Evolutionary conservation across 2,113 vertebrate species (phyloP), one percentile per base, ranked within the genome.

Genomic region (Aegithalos caudatus): DNA sequence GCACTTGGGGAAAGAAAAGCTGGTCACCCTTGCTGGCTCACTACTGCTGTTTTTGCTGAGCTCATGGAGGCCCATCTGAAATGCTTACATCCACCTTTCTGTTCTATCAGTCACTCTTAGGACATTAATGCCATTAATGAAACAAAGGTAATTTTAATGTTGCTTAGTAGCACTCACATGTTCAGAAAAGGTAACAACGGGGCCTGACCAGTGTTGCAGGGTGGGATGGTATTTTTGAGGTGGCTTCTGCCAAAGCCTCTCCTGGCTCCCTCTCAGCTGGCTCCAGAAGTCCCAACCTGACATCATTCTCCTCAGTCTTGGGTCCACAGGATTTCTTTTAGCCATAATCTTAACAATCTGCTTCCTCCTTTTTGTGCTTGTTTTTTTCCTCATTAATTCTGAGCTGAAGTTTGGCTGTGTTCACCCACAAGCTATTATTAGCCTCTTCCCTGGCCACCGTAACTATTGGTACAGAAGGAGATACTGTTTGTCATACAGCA

Each of bases 1-100:
- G 14, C 0, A 2, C n/a, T 3, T 14, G 8, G 24, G 10, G 13
- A 79, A 66, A 38, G 20, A 57, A 42, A 21, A 37, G 7, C 4
- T 2, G 9, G 5, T 3, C 24, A 21, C 4, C 0, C 12, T 70
- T 2, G 1, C 16, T 2, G 3, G 5, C 0, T 0, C 1, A 2
- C 3, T 48, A 14, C 4, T 4, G 1, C 31, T 44, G 17, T 35
- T 17, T 71, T 33, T 47, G 7, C 16, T 67, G 61, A 45, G 44
- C 11, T 82, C 11, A 47, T n/a, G 29, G 14, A 40, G 17, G 47
- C 29, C 14, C 2, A 10, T 53, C 38, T 10, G 19, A 57, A 58
- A 14, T 76, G 4, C 38, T n/a, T 50, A 31, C 25, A 69, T 22
- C 8, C 31, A 76, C 9, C 11, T 33, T 50, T 42, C 7, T 45